These are phyloP conservation scores for Oscheius sp. DNA, from an alignment of 2,888 invertebrate species.

Conservation along the genomic window DNA sequence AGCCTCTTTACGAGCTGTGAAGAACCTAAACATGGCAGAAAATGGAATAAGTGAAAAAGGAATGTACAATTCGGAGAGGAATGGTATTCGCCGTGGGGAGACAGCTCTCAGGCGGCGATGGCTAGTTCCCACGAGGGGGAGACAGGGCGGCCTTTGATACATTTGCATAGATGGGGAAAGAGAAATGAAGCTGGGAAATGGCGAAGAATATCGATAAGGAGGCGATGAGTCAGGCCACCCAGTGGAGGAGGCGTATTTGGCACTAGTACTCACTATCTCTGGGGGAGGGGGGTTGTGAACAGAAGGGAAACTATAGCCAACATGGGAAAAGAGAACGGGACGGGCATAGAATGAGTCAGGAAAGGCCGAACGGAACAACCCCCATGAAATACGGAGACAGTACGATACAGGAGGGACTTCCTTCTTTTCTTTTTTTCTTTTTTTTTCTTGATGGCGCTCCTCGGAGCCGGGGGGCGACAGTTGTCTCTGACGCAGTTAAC, in stretches of 20 bases:
- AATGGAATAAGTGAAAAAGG: not conserved
- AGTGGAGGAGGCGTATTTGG: not conserved
- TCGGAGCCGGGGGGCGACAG: not conserved
- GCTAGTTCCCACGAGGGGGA: not conserved
- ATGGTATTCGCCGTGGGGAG: not conserved
- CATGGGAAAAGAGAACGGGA: no score
- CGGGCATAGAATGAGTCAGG: no score
- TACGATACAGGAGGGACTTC: no score
- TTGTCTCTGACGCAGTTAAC: slow-evolving; percentile 27
- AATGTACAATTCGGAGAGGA: not conserved
- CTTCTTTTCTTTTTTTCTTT: no score
- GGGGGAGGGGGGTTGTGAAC: no score
- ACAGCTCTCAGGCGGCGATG: not conserved
- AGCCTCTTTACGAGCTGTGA: slow-evolving; percentile 6
- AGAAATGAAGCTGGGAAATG: not conserved
- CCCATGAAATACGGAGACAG: no score
- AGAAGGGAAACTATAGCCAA: no score
- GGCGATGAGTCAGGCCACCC: not conserved
- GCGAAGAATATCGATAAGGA: not conserved
- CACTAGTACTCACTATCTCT: not conserved
- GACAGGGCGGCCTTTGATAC: not conserved
- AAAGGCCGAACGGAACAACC: no score
- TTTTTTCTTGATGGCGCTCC: no score
- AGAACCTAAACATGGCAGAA: not conserved
- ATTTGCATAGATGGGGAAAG: not conserved